Conservation (phyloP, 2,888 invertebrate species). For the Scaptomyza flava region DNA sequence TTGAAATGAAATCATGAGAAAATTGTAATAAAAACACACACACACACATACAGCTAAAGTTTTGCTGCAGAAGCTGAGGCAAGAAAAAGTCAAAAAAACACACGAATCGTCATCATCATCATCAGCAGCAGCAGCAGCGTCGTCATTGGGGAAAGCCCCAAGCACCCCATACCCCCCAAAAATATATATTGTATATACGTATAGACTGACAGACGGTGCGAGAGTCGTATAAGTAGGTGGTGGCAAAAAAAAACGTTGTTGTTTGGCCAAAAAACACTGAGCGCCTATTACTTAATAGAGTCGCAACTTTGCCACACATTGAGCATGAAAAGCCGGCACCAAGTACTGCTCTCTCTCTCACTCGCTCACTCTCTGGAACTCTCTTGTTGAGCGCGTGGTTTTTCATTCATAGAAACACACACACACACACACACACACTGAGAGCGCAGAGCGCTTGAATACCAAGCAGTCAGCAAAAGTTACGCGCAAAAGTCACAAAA, state of each 20-base stretch:
- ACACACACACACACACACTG: conserved; percentile 43
- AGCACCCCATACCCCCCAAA: neutral
- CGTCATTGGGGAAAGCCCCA: conserved; percentile 35
- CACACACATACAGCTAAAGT: conserved; percentile 4
- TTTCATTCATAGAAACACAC: conserved; percentile 64
- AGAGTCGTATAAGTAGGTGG: conserved; percentile 38
- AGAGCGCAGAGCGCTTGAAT: conserved; percentile 44
- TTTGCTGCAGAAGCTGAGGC: neutral
- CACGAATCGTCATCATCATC: conserved; percentile 14
- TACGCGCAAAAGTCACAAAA: conserved; percentile 39
- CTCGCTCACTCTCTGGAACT: conserved; percentile 12
- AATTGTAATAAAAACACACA: conserved; percentile 49
- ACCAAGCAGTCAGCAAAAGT: conserved; percentile 73
- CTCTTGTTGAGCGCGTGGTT: conserved; percentile 25
- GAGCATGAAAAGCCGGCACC: conserved; percentile 27
- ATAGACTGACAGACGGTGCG: conserved; percentile 26
- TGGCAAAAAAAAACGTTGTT: neutral
- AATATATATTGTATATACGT: neutral
- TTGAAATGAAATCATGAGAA: conserved; percentile 76
- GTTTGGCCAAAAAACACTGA: conserved; percentile 57
- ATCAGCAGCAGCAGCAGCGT: conserved; percentile 4
- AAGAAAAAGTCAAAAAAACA: conserved; percentile 16
- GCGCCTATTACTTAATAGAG: conserved; percentile 77
- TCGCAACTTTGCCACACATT: conserved; percentile 57
- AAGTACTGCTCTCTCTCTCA: conserved; percentile 23